Conservation (phyloP, 2,888 invertebrate genomes). For the Synanthedon vespiformis region DNA sequence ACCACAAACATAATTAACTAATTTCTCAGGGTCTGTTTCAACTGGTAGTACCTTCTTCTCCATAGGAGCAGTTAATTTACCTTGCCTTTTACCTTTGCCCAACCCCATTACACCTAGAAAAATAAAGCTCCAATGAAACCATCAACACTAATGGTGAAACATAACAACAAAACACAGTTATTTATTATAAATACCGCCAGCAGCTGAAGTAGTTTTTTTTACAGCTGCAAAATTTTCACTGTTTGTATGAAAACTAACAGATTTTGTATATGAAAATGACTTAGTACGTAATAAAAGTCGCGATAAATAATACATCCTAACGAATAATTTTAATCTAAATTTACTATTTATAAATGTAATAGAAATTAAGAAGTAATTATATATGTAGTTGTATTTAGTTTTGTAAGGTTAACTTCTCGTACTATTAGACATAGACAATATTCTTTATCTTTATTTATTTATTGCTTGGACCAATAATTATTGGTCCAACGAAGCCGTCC, state of each 20-base stretch:
- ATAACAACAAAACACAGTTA: neutral
- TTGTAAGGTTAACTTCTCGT: no score
- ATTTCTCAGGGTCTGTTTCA: conserved; percentile 83
- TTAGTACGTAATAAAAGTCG: no score
- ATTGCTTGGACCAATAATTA: no score
- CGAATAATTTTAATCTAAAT: no score
- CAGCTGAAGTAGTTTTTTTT: conserved; percentile 57
- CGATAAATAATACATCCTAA: no score
- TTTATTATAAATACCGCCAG: conserved; percentile 37
- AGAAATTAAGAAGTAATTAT: no score
- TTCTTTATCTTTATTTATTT: no score
- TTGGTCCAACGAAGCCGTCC: no score
- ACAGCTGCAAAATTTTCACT: conserved; percentile 29
- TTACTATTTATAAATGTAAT: no score
- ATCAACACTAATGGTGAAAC: neutral
- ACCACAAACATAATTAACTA: conserved; percentile 85
- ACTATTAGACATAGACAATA: no score
- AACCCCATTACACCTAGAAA: conserved; percentile 57
- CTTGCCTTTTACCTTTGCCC: conserved; percentile 71
- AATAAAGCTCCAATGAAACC: neutral
- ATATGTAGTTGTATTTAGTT: no score
- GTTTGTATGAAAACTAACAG: conserved; percentile 20
- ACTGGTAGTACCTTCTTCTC: conserved; percentile 84
- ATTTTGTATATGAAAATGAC: neutral
- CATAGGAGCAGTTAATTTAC: conserved; percentile 71